A percentile compares a stretch with the other conserved stretches of the same genome.
Conservation (phyloP, 2,888 invertebrate species). For the Tanypteryx hageni region DNA sequence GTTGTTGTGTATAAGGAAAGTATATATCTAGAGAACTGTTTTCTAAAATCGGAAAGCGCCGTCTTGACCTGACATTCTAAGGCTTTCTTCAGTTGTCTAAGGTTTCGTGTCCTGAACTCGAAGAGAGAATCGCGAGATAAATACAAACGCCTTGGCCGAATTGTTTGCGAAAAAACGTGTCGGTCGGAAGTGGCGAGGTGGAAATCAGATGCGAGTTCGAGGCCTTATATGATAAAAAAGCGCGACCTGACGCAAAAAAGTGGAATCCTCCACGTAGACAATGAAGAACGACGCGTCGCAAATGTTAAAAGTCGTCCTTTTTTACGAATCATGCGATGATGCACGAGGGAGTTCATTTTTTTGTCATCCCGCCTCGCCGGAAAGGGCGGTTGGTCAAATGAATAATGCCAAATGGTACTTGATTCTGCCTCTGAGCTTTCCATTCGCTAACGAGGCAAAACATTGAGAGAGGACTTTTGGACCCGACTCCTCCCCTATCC, state of each 20-base stretch:
- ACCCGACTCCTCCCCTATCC: not conserved
- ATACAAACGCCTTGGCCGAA: no score
- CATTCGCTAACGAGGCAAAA: conserved; percentile 28
- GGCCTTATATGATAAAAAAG: not conserved
- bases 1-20: conserved; percentile 10
- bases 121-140: no score
- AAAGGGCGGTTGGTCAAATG: not conserved
- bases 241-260: not conserved
- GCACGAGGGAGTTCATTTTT: not conserved
- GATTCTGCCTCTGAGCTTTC: not conserved
- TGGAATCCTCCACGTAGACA: not conserved
- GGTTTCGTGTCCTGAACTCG: no score
- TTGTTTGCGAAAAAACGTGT: no score
- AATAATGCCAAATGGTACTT: not conserved
- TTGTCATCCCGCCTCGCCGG: not conserved
- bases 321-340: not conserved
- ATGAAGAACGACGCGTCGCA: not conserved
- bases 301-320: not conserved
- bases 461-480: not conserved
- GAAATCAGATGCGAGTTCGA: not conserved
- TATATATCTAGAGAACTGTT: conserved; percentile 10
- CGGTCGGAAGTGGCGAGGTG: no score
- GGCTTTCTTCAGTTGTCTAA: no score
- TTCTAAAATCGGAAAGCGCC: not conserved
- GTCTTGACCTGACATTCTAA: not conserved